Conservation (phyloP, 1,140 invertebrate species). For the Oryzaephilus surinamensis region DNA sequence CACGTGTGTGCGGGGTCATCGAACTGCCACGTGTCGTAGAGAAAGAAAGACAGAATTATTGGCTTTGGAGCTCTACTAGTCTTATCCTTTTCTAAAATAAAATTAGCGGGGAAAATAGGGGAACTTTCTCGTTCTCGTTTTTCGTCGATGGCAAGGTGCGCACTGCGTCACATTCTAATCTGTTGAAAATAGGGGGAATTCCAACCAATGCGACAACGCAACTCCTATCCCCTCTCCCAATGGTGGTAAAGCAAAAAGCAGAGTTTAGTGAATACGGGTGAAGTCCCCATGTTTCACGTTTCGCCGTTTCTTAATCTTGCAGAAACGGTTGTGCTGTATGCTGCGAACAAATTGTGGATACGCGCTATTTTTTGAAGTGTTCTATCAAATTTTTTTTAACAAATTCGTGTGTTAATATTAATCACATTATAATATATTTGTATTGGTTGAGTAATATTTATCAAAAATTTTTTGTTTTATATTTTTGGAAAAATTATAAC, state of each 20-base stretch:
- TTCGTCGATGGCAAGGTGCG: constrained; percentile 11
- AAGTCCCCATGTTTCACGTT: too few relatives aligned
- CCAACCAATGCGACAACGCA: constrained; percentile 12
- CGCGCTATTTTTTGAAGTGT: not conserved
- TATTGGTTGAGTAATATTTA: too few relatives aligned
- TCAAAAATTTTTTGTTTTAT: too few relatives aligned
- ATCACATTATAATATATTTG: too few relatives aligned
- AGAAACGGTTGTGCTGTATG: constrained; percentile 12
- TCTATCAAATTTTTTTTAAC: too few relatives aligned
- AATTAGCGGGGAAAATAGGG: too few relatives aligned
- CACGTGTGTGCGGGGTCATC: constrained; percentile 25
- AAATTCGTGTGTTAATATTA: too few relatives aligned
- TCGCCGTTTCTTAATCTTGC: constrained; percentile 23
- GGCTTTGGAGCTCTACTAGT: not conserved
- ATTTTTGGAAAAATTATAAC: not conserved
- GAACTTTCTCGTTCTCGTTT: constrained; percentile 6
- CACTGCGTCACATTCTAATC: constrained; percentile 21
- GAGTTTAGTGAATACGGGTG: constrained; percentile 15
- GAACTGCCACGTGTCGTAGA: constrained; percentile 27
- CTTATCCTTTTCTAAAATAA: too few relatives aligned
- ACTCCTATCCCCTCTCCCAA: constrained; percentile 5
- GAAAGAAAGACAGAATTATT: constrained; percentile 16
- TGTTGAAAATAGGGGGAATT: constrained; percentile 13
- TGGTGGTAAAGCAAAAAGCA: too few relatives aligned
- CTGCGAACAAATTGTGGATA: not conserved